Conservation (phyloP, 2,797 vertebrate species). For the Phrynocephalus guinanensis region DNA sequence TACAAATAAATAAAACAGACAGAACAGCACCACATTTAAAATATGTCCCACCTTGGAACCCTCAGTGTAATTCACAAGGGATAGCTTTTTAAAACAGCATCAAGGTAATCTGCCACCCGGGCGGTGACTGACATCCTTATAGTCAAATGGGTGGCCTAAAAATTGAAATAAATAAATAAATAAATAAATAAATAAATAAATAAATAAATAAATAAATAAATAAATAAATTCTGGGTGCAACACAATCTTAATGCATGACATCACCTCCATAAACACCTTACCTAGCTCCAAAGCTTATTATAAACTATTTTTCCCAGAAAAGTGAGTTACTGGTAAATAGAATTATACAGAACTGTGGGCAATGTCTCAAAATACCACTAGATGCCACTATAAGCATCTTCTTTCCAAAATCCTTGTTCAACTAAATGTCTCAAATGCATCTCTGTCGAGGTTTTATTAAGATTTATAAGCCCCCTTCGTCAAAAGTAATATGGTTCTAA, state of each 20-base stretch:
- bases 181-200: no score
- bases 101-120: no score
- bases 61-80: no score
- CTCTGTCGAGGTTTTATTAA: conserved; percentile 28
- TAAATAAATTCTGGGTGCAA: no score
- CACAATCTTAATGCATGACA: not conserved
- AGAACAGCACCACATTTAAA: no score
- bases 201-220: no score
- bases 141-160: no score
- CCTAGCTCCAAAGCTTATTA: not conserved
- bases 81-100: no score
- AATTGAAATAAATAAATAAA: no score
- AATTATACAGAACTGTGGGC: not conserved
- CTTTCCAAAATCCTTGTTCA: not conserved
- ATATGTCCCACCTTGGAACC: no score
- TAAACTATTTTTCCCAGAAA: not conserved
- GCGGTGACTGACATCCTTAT: no score
- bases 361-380: conserved; percentile 57
- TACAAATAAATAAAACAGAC: no score
- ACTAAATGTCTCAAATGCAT: rapidly evolving
- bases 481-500: conserved; percentile 41
- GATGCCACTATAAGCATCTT: conserved; percentile 71
- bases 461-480: conserved; percentile 23
- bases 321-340: not conserved
- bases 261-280: not conserved